These are phyloP conservation scores for Sebastes nivosus DNA, from an alignment of 2,797 vertebrate genomes.

Conservation along the genomic window DNA sequence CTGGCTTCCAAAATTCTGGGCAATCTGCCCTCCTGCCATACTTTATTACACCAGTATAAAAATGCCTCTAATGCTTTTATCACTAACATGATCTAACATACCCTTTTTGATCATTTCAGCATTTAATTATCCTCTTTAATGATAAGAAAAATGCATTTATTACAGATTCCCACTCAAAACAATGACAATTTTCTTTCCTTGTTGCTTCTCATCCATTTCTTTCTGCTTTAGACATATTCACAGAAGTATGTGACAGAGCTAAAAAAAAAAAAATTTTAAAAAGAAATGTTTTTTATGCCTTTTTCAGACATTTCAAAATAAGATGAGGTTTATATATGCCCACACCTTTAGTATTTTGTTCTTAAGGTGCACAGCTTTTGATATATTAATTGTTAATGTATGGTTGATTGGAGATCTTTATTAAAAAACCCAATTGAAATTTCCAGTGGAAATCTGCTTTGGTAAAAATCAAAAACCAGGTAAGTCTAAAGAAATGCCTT, in stretches of 20 bases:
- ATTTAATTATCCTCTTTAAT: slow-evolving; percentile 21
- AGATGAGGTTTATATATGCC: background rate
- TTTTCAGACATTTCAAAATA: background rate
- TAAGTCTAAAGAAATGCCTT: background rate
- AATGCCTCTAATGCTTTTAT: slow-evolving; percentile 34
- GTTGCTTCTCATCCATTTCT: background rate
- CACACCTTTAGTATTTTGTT: background rate
- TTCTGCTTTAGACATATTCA: background rate
- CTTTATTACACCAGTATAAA: slow-evolving; percentile 47
- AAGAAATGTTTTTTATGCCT: background rate
- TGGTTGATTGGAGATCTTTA: background rate
- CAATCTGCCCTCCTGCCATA: slow-evolving; percentile 46
- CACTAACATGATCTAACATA: slow-evolving; percentile 24
- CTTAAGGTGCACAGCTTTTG: background rate
- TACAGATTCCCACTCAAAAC: background rate
- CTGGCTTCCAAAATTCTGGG: slow-evolving; percentile 50
- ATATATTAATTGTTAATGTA: background rate
- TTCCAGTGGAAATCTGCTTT: background rate
- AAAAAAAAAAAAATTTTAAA: background rate
- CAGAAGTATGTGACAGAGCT: background rate
- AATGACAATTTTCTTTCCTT: background rate
- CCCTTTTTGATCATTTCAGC: slow-evolving; percentile 19
- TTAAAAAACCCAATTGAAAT: background rate
- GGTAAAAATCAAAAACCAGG: background rate
- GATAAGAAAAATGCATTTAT: background rate